Conservation (phyloP, 2,797 vertebrate genomes). For the Crax fasciolata region DNA sequence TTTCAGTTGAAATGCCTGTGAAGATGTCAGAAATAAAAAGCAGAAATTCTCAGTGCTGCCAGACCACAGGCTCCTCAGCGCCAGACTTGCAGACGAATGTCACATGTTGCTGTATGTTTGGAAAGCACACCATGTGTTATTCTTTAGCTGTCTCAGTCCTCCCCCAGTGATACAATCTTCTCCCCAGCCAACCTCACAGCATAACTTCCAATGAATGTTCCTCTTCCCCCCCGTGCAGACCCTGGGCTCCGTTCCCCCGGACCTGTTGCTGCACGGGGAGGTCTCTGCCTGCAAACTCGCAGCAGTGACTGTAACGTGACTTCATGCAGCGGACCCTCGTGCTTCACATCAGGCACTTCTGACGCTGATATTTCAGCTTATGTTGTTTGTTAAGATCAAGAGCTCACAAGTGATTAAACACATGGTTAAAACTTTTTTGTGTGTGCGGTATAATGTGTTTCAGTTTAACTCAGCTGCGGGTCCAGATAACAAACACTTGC, state of each 20-base stretch:
- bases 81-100: constrained; percentile 84
- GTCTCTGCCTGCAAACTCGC: background rate
- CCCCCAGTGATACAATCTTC: constrained; percentile 45
- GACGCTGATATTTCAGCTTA: constrained; percentile 67
- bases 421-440: constrained; percentile 67
- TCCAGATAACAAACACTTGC: constrained; percentile 53
- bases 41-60: constrained; percentile 82
- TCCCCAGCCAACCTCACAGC: constrained; percentile 4
- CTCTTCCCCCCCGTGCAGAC: fast-evolving
- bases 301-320: constrained; percentile 13
- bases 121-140: constrained; percentile 85
- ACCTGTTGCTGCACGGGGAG: background rate
- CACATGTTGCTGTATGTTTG: constrained; percentile 78
- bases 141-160: constrained; percentile 58
- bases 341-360: constrained; percentile 63
- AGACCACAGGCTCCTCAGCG: constrained; percentile 88
- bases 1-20: constrained; percentile 65
- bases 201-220: constrained; percentile 28
- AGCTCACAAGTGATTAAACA: constrained; percentile 69
- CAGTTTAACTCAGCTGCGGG: constrained; percentile 64
- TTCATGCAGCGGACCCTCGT: constrained; percentile 17
- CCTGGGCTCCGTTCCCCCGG: background rate
- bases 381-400: constrained; percentile 75
- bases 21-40: constrained; percentile 80
- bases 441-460: constrained; percentile 62